Evolutionary conservation across 2,888 invertebrate species (phyloP), one percentile per base, ranked within the genome.

Genomic region (Chironomus tentans): DNA sequence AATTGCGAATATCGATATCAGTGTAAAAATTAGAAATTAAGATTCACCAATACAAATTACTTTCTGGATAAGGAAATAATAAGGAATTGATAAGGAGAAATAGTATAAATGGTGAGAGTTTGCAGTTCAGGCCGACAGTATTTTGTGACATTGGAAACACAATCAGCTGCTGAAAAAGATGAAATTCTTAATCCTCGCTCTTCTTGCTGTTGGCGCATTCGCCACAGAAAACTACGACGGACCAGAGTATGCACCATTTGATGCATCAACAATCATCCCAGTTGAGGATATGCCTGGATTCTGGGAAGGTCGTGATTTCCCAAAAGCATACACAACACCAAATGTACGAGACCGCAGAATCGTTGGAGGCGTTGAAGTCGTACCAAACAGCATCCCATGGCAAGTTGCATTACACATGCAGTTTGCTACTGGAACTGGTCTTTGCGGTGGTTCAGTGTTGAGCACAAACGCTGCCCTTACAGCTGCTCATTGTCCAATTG

Each of bases 221-320:
- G 68, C 68, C 68, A n/a, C 4, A 7, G 73, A 73, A 5, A 65
- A 73, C 21, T 74, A 62, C 21, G 72, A 72, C 1, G 48, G 50
- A 4, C 21, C 62, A 62, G 62, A 62, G 5, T 62, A 62, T 22
- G 22, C 22, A 12, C 62, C 62, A 62, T 18, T 74, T 47, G 74
- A 74, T 24, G 21, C 21, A 21, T 74, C 74, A 12, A 47, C 21
- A 15, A 50, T 74, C 18, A 4, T 74, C 10, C 74, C 74, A 15
- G 56, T 75, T 7, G 50, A 75, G 24, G 68, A 75, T n/a, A 56
- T 75, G 24, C 75, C 75, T 1, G 75, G 75, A 24, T 75, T 68
- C 68, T 75, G 75, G 75, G 75, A 75, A 12, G 75, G 69, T 15
- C 56, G 56, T 15, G 56, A 56, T 15, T 56, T 56, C 50, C 56